Evolutionary conservation across 1,140 invertebrate species (phyloP).

Genomic region (Proales similis): DNA sequence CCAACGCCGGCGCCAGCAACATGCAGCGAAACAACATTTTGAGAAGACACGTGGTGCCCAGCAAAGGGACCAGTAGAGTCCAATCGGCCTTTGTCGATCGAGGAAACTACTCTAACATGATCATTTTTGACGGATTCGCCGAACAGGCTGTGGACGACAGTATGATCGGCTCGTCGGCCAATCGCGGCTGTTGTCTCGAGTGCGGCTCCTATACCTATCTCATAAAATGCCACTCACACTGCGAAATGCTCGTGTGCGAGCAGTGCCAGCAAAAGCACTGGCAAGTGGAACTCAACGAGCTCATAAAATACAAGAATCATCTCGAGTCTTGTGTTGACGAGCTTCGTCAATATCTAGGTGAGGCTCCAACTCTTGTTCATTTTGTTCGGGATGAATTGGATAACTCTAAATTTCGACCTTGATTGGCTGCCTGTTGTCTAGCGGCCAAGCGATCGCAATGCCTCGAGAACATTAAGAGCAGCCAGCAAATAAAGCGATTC

Average conservation of each 20-base stretch:
- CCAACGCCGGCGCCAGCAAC: too few species aligned
- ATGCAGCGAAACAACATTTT: too few species aligned
- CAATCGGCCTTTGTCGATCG: too few species aligned
- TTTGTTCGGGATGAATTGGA: not conserved
- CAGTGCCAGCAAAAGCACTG: constrained; percentile 27
- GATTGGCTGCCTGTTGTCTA: not conserved
- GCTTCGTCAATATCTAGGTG: constrained; percentile 24
- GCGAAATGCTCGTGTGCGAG: constrained; percentile 15
- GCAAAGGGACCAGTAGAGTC: too few species aligned
- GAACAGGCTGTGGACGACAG: too few species aligned
- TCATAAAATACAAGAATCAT: constrained; percentile 27
- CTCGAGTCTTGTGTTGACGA: constrained; percentile 25
- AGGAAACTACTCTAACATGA: too few species aligned
- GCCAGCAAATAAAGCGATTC: constrained; percentile 30
- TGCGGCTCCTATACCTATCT: constrained; percentile 25
- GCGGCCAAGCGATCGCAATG: constrained; percentile 32
- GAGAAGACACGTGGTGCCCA: too few species aligned
- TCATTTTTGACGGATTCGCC: too few species aligned
- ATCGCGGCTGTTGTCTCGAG: constrained; percentile 30
- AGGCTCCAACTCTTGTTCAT: not conserved
- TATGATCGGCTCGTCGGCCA: too few species aligned
- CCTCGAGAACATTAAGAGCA: constrained; percentile 26
- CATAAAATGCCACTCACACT: constrained; percentile 16
- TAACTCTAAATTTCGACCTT: too few species aligned
- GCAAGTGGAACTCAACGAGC: constrained; percentile 35